Conservation (phyloP, 2,797 vertebrate genomes). For the Artibeus lituratus region DNA sequence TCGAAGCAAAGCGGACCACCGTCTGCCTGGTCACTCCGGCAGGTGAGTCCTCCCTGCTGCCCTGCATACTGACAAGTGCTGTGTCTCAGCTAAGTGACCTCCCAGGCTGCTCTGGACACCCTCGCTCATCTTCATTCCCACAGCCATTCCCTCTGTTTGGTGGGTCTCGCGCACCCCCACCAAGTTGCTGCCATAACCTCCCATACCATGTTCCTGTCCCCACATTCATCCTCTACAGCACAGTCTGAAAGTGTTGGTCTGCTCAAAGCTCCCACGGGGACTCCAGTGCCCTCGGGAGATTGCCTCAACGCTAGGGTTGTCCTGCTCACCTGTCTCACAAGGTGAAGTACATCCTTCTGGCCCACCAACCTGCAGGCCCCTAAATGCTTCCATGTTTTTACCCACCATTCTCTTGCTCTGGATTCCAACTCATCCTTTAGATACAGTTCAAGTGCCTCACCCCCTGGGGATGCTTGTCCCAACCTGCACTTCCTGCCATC, state of each 20-base stretch:
- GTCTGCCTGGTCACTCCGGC: background rate
- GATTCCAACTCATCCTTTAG: background rate
- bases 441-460: background rate
- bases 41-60: background rate
- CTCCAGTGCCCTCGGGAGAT: background rate
- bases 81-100: background rate
- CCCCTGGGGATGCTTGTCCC: background rate
- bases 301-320: background rate
- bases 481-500: background rate
- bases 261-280: background rate
- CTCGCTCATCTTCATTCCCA: background rate
- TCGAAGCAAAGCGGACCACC: background rate
- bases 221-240: background rate
- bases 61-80: rapidly evolving
- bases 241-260: background rate
- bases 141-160: no score
- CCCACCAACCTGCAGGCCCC: background rate
- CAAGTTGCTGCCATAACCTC: background rate
- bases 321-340: background rate
- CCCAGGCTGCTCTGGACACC: background rate
- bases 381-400: background rate
- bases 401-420: background rate
- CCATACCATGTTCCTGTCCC: background rate
- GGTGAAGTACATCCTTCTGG: background rate
- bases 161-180: no score